A percentile compares a stretch with the other conserved stretches of the same genome.
phyloP scores from a whole-genome alignment of 1,140 invertebrate genomes.

The Reticulitermes speratus region DNA sequence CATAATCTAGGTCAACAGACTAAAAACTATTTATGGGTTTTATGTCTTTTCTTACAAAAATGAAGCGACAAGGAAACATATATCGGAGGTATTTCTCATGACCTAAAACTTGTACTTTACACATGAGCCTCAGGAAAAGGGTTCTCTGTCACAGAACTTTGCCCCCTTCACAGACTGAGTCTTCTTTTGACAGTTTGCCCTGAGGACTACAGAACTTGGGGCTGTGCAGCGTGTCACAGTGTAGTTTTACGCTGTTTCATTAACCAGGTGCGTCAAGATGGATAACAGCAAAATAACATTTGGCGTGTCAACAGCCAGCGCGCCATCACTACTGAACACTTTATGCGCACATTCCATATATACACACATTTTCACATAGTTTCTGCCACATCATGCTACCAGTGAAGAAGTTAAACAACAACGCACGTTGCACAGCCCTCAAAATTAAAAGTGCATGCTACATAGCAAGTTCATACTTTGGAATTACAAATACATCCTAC shows the following conservation, averaged over 20 bases:
- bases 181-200: neutral
- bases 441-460: neutral
- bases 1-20: slow-evolving; percentile 8
- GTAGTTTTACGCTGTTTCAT: neutral
- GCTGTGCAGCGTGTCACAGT: neutral
- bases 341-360: neutral
- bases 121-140: neutral
- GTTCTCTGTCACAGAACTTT: neutral
- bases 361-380: neutral
- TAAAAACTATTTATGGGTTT: slow-evolving; percentile 11
- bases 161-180: neutral
- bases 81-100: slow-evolving; percentile 23
- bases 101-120: slow-evolving; percentile 26
- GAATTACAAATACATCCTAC: slow-evolving; percentile 15
- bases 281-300: neutral
- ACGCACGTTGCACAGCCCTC: neutral
- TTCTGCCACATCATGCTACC: neutral
- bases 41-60: slow-evolving; percentile 15
- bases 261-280: neutral
- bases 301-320: neutral
- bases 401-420: neutral
- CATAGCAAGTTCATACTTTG: neutral
- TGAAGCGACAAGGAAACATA: slow-evolving; percentile 17
- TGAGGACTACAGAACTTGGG: neutral
- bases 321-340: too few relatives aligned